Base-by-base conservation (phyloP, 2,797 vertebrate species). In the Pipistrellus nathusii region DNA sequence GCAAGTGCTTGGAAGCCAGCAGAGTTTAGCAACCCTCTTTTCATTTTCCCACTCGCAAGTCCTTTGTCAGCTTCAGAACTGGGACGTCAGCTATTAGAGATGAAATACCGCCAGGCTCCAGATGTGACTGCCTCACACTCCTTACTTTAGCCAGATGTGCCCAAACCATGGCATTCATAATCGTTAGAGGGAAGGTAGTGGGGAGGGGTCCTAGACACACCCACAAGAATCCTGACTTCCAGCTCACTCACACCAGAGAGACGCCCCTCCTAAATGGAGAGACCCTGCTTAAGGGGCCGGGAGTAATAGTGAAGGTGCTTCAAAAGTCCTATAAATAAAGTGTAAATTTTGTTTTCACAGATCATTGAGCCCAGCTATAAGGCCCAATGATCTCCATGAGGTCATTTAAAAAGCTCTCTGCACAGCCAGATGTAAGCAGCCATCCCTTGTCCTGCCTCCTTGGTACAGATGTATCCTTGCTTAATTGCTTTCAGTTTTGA, bases 11-110 rank as follows among this genome's bases (percentile, higher is more conserved):
- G 44, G 89, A 77, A 96, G 88, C 71, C 95, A 92, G 90, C 83
- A 48, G 91, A 96, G 93, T 94, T 94, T 93, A 81, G 93, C 73
- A 91, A 95, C 85, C 96, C 73, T 90, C 85, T 83, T 90, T 97
- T 96, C 97, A 96, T 86, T 92, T 95, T 89, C 88, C 90, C 83
- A 10, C 2, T 35, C 95, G 71, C 75, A 85, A 55, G 76, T 93
- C 93, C 81, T 96, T 92, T 94, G 94, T 97, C 96, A 96, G 95
- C 85, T 96, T 95, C 90, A 93, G 94, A 91, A 95, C 88, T 18
- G 85, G 85, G 83, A 93, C 95, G 90, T 72, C 83, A 88, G 93
- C 95, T 94, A 76, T 95, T 95, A 96, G 83, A 95, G 94, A 92
- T 59, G 76, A 94, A 95, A 95, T 84, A 94, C 93, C 1, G 11